Evolutionary conservation across 2,113 vertebrate species (phyloP).

Genomic region (Corynorhinus townsendii): DNA sequence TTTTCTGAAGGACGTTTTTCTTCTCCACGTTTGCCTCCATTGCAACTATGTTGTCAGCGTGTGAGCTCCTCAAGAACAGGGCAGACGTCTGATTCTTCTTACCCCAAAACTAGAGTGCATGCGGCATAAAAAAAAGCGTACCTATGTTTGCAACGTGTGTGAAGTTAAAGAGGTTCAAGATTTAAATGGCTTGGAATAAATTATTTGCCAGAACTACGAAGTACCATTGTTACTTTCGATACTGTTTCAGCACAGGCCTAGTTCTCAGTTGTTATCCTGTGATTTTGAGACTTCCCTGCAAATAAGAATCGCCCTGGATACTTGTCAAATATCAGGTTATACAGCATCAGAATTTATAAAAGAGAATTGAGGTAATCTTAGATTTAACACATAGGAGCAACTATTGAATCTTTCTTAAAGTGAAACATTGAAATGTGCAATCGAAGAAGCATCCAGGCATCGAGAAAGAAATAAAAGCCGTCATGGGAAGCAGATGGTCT

Average conservation of each 20-base stretch:
- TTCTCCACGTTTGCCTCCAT: background rate
- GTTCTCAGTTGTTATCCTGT: background rate
- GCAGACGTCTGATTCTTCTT: background rate
- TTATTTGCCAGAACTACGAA: background rate
- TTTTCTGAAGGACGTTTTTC: background rate
- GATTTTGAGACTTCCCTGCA: background rate
- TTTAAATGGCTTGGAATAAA: background rate
- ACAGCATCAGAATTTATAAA: background rate
- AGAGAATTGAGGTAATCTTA: background rate
- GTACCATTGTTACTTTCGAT: background rate
- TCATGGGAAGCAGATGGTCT: background rate
- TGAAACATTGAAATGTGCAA: background rate
- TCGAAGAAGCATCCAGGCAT: background rate
- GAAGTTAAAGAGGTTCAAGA: background rate
- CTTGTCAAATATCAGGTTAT: background rate
- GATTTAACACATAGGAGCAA: background rate
- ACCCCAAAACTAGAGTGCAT: background rate
- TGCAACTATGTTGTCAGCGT: background rate
- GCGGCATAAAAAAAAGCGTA: background rate
- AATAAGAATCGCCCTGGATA: background rate
- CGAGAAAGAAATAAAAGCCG: background rate
- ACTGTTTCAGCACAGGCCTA: background rate
- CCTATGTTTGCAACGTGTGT: background rate
- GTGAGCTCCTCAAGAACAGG: background rate
- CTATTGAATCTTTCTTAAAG: background rate